Percentiles rank a stretch among this genome's conserved stretches.
These are phyloP conservation scores for Triplophysa siluroides DNA, from an alignment of 2,113 vertebrate genomes.

Conservation along the genomic window DNA sequence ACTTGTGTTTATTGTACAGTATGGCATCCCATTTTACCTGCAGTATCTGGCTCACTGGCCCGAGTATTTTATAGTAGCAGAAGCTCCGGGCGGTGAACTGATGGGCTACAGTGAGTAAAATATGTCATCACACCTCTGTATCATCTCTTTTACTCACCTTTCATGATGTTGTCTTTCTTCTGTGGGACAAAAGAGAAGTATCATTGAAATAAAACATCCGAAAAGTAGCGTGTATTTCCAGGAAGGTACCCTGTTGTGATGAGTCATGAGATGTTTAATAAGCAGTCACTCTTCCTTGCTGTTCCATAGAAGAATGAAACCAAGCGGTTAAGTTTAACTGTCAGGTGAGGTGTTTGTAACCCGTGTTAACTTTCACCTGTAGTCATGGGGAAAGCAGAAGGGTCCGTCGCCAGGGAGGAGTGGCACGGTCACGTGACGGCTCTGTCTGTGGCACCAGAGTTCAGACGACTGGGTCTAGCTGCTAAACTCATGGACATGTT, in stretches of 20 bases:
- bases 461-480: slow-evolving; percentile 89
- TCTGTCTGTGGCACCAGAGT: slow-evolving; percentile 92
- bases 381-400: slow-evolving; percentile 98
- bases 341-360: neutral
- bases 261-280: no score
- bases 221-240: no score
- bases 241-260: no score
- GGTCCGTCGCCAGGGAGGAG: slow-evolving; percentile 92
- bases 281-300: no score
- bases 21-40: slow-evolving; percentile 94
- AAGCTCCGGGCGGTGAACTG: slow-evolving; percentile 92
- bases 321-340: neutral
- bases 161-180: accelerated
- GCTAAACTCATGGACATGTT: slow-evolving; percentile 95
- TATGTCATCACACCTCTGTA: neutral
- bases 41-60: slow-evolving; percentile 98
- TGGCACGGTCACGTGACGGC: slow-evolving; percentile 97
- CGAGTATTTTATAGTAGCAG: slow-evolving; percentile 94
- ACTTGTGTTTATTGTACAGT: slow-evolving; percentile 70
- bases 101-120: slow-evolving; percentile 92
- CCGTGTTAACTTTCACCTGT: slow-evolving; percentile 36
- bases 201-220: no score
- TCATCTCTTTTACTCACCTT: neutral
- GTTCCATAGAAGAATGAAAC: no score
- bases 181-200: neutral